Conservation (phyloP, 2,797 vertebrate genomes). For the Arremon aurantiirostris region DNA sequence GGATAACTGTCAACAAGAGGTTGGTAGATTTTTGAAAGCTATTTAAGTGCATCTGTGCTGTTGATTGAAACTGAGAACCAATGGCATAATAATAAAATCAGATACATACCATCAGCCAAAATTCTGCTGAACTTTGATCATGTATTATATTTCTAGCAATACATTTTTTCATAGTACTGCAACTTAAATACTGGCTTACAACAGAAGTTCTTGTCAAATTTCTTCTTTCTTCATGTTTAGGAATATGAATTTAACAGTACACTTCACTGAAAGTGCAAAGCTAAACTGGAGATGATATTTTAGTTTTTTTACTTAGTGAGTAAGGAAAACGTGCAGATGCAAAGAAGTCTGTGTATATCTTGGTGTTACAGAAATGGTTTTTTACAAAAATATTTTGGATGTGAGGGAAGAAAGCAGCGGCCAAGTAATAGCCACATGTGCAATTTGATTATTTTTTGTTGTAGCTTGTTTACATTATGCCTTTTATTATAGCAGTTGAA, state of each 20-base stretch:
- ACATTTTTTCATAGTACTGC: not conserved
- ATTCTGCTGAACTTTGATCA: not conserved
- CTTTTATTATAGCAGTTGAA: not conserved
- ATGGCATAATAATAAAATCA: not conserved
- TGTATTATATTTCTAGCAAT: not conserved
- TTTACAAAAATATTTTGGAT: not conserved
- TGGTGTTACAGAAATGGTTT: not conserved
- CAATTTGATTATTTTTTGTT: not conserved
- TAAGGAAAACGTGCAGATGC: not conserved
- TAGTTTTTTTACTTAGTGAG: not conserved
- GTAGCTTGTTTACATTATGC: not conserved
- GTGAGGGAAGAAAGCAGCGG: not conserved
- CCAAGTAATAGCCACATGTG: not conserved
- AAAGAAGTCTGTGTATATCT: not conserved
- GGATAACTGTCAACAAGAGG: not conserved
- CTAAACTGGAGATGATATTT: not conserved
- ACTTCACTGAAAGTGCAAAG: not conserved
- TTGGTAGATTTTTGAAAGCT: not conserved
- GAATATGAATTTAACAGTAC: not conserved
- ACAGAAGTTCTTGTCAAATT: not conserved
- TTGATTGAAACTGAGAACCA: not conserved
- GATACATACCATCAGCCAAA: not conserved
- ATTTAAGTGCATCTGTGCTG: not conserved
- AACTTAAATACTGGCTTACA: not conserved
- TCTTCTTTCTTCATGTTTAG: not conserved